Percentiles rank a stretch among this genome's conserved stretches.
Evolutionary conservation across 2,888 invertebrate species (phyloP).

Genomic region (Spilarctia lutea): DNA sequence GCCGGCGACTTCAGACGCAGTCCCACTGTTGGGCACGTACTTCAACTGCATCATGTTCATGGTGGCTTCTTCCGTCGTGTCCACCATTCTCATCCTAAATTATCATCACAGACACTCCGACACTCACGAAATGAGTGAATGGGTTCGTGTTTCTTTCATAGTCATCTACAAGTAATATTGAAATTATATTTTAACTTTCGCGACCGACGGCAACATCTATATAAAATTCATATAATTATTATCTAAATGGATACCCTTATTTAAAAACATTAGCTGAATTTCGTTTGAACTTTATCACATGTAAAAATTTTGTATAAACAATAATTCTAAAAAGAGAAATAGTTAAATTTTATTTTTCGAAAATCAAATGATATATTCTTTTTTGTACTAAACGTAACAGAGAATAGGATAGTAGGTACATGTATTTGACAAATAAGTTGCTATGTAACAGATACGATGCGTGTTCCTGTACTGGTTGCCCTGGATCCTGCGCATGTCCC

Average conservation of each 20-base stretch:
- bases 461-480: conserved; percentile 99
- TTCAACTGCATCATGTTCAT: conserved; percentile 99
- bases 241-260: neutral
- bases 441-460: conserved; percentile 90
- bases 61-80: conserved; percentile 99
- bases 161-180: neutral
- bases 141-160: conserved; percentile 89
- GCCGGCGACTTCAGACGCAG: conserved; percentile 98
- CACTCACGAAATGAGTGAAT: conserved; percentile 98
- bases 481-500: conserved; percentile 97
- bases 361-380: neutral
- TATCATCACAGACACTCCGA: conserved; percentile 99
- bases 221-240: neutral
- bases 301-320: neutral
- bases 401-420: neutral
- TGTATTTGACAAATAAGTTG: neutral
- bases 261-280: neutral
- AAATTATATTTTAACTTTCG: neutral
- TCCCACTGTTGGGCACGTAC: conserved; percentile 96
- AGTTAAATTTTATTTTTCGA: too few relatives aligned
- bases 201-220: neutral
- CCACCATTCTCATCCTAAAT: conserved; percentile 98
- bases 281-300: neutral
- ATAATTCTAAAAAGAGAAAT: neutral
- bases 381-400: neutral